These are phyloP conservation scores for Crioceris asparagi DNA, from an alignment of 2,888 invertebrate species.

Conservation along the genomic window DNA sequence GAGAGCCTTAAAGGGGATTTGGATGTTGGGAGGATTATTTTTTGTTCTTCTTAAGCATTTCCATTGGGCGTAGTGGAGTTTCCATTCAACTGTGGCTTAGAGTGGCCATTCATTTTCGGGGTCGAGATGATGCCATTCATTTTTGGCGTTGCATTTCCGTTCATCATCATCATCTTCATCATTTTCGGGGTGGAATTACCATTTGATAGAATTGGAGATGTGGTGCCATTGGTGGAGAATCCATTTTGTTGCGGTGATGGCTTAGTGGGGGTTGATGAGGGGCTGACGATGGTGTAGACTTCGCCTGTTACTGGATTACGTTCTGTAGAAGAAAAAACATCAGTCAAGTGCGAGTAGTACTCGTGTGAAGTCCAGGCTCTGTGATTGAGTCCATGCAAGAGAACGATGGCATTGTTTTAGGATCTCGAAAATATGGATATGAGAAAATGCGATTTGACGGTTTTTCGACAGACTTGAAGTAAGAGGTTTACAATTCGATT, in stretches of 20 bases:
- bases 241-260: conserved; percentile 27
- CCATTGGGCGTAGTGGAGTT: conserved; percentile 11
- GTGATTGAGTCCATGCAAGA: no score
- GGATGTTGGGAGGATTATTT: neutral
- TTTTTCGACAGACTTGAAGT: no score
- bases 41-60: conserved; percentile 8
- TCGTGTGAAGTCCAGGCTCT: no score
- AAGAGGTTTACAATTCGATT: no score
- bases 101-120: conserved; percentile 10
- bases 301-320: conserved; percentile 39
- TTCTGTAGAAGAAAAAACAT: conserved; percentile 24
- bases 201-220: conserved; percentile 22
- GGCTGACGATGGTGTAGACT: conserved; percentile 31
- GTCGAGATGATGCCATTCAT: conserved; percentile 16
- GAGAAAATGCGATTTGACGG: no score
- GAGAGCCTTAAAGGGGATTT: no score
- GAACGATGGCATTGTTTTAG: no score
- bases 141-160: conserved; percentile 13
- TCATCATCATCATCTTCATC: conserved; percentile 4
- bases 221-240: conserved; percentile 25
- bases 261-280: conserved; percentile 30
- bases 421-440: no score
- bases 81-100: no score
- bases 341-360: neutral
- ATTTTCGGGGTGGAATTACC: conserved; percentile 14